Conservation (phyloP, 2,797 vertebrate genomes). For the Manis pentadactyla region DNA sequence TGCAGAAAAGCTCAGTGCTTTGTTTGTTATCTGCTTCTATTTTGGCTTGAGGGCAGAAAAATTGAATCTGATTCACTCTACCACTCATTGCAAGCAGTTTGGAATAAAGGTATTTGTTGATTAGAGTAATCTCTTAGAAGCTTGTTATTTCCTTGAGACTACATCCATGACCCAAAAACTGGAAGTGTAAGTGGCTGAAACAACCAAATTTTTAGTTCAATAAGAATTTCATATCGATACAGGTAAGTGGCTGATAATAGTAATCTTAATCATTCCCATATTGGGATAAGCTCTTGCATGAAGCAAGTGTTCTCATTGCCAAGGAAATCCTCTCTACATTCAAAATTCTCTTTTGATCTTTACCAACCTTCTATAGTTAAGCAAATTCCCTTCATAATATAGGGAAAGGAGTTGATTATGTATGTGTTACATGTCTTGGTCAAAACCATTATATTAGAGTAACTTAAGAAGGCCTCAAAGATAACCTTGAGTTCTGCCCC, state of each 20-base stretch:
- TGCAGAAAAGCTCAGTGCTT: conserved; percentile 37
- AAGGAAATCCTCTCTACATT: not conserved
- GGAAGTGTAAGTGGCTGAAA: conserved; percentile 23
- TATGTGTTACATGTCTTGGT: not conserved
- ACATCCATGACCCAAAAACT: conserved; percentile 4
- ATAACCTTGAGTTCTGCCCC: not conserved
- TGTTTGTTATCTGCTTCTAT: conserved; percentile 61
- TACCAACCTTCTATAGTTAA: not conserved
- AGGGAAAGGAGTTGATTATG: not conserved
- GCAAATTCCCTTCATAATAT: not conserved
- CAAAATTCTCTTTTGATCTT: not conserved
- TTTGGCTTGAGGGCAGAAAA: conserved; percentile 72
- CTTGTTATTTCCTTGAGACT: conserved; percentile 66
- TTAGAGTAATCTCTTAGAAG: conserved; percentile 68
- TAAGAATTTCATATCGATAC: not conserved
- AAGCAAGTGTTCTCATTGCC: not conserved
- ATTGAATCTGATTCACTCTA: conserved; percentile 75
- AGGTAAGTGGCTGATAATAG: conserved; percentile 14
- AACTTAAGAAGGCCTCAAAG: not conserved
- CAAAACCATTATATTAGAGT: not conserved
- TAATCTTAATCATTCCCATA: not conserved
- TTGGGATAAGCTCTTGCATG: not conserved
- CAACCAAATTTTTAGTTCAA: conserved; percentile 43
- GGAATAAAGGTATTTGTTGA: conserved; percentile 70
- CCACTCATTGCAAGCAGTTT: conserved; percentile 59